Percentiles rank a stretch among this genome's conserved stretches.
These are phyloP conservation scores for Calypte anna DNA, from an alignment of 2,113 vertebrate genomes.

Conservation along the genomic window DNA sequence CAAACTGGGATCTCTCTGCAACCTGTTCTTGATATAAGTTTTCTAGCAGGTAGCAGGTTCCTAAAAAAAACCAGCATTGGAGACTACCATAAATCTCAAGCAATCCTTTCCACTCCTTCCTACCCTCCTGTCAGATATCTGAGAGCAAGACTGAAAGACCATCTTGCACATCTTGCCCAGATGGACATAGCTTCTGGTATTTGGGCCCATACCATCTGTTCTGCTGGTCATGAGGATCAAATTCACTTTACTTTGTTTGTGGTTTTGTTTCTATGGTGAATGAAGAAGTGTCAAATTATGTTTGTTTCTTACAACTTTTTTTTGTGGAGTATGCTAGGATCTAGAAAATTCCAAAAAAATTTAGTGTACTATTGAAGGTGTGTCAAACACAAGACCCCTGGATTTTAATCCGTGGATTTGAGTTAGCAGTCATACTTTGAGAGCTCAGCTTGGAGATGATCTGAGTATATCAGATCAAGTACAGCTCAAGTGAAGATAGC, in stretches of 20 bases:
- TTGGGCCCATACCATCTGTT: background rate
- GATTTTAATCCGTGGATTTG: background rate
- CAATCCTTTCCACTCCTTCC: background rate
- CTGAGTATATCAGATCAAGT: background rate
- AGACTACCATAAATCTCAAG: background rate
- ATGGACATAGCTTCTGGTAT: background rate
- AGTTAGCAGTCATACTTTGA: background rate
- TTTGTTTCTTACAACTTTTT: background rate
- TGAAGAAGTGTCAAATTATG: background rate
- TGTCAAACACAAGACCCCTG: background rate
- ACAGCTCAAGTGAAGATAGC: background rate
- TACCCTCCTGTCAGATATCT: background rate
- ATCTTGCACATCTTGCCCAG: background rate
- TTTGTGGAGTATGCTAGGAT: background rate
- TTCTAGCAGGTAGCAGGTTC: background rate
- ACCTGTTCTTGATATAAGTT: slow-evolving; percentile 29
- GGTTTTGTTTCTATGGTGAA: background rate
- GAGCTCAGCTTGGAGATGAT: background rate
- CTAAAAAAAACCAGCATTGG: background rate
- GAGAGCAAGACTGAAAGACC: background rate
- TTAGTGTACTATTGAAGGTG: background rate
- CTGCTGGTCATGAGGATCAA: background rate
- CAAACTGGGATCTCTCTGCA: slow-evolving; percentile 1
- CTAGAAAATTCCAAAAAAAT: background rate
- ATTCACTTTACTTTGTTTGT: background rate